Evolutionary conservation across 2,113 vertebrate genomes (phyloP).

Genomic region (Eira barbara): DNA sequence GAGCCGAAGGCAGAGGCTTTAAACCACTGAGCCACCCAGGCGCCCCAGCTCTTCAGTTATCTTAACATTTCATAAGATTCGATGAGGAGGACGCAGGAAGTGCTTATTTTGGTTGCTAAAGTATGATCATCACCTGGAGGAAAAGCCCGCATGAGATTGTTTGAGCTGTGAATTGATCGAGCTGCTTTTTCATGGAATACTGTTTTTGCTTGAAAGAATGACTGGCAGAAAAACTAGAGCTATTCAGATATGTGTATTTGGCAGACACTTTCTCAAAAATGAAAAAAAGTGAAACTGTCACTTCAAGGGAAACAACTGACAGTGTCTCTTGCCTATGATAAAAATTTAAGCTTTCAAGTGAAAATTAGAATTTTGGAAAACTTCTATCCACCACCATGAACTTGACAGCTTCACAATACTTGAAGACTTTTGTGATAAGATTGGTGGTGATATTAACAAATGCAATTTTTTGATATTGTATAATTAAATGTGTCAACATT

Average conservation of each 20-base stretch:
- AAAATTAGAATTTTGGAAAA: conserved; percentile 68
- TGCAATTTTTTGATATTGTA: conserved; percentile 25
- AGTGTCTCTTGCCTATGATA: conserved; percentile 58
- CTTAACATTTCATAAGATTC: background rate
- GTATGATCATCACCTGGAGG: background rate
- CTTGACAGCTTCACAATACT: conserved; percentile 44
- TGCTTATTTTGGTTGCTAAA: background rate
- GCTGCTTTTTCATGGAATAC: background rate
- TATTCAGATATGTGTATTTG: conserved; percentile 53
- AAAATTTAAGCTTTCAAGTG: conserved; percentile 65
- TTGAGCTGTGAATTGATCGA: background rate
- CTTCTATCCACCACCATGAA: conserved; percentile 24
- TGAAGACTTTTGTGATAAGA: conserved; percentile 34
- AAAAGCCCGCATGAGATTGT: background rate
- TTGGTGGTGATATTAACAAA: conserved; percentile 51
- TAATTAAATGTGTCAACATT: conserved; percentile 50
- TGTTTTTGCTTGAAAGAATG: conserved; percentile 47
- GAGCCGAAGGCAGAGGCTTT: too few species aligned
- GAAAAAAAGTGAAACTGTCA: conserved; percentile 59
- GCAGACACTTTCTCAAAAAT: conserved; percentile 50
- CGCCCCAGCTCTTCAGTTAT: background rate
- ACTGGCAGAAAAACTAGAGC: conserved; percentile 47
- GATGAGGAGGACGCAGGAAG: background rate
- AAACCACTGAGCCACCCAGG: too few species aligned
- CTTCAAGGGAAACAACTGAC: conserved; percentile 68